These are phyloP conservation scores for Limosa lapponica DNA, from an alignment of 2,797 vertebrate genomes.

Conservation along the genomic window DNA sequence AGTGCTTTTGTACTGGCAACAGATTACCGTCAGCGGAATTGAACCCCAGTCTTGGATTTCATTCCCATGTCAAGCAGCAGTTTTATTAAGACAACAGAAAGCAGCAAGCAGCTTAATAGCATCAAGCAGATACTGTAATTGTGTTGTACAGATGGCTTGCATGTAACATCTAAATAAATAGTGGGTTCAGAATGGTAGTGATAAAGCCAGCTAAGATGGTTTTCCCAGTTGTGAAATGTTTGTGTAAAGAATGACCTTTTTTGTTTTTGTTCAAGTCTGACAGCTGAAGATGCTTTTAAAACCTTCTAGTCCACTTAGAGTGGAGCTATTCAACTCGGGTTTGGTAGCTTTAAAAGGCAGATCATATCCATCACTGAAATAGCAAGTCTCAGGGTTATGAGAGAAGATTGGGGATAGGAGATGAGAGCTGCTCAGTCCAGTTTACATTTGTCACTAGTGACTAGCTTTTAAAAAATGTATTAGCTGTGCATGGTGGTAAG, in stretches of 20 bases:
- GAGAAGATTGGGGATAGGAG: slow-evolving; percentile 72
- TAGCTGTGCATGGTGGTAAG: slow-evolving; percentile 86
- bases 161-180: slow-evolving; percentile 80
- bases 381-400: slow-evolving; percentile 76
- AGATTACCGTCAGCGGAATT: slow-evolving; percentile 23
- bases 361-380: slow-evolving; percentile 78
- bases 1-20: neutral
- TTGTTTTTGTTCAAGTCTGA: slow-evolving; percentile 77
- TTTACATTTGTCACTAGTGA: slow-evolving; percentile 93
- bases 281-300: slow-evolving; percentile 83
- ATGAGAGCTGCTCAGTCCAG: slow-evolving; percentile 75
- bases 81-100: slow-evolving; percentile 70
- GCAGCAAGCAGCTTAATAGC: slow-evolving; percentile 71
- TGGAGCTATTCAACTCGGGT: slow-evolving; percentile 64
- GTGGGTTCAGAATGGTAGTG: slow-evolving; percentile 69
- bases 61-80: slow-evolving; percentile 47
- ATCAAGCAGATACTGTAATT: slow-evolving; percentile 61
- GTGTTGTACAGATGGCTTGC: slow-evolving; percentile 68
- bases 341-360: slow-evolving; percentile 78
- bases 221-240: slow-evolving; percentile 80
- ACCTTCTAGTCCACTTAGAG: slow-evolving; percentile 79
- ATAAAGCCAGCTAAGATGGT: slow-evolving; percentile 74
- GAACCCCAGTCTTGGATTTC: slow-evolving; percentile 35
- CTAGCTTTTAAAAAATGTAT: slow-evolving; percentile 95
- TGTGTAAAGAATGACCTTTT: slow-evolving; percentile 79